Evolutionary conservation across 1,140 invertebrate genomes (phyloP), one percentile per base, ranked within the genome.

Genomic region (Bombus ignitus): DNA sequence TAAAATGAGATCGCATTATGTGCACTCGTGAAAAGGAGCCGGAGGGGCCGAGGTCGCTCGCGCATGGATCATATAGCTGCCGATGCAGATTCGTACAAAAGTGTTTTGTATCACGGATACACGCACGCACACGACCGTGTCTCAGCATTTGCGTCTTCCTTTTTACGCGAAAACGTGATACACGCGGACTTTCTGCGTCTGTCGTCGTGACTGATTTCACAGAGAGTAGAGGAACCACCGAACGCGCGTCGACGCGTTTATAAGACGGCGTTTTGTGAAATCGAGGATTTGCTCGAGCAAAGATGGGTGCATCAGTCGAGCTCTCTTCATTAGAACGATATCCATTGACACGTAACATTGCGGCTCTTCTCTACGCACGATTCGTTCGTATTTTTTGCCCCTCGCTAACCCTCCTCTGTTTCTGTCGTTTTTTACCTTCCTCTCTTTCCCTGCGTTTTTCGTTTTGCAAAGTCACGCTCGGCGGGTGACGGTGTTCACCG

Each of bases 1-100:
- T 90, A 90, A 90, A 90, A 90, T 88, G 89, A 90, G 89, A 90
- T 90, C 89, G 89, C 87, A 90, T 90, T 90, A 90, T 90, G 89
- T 82, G 81, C 87, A 90, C 89, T 84, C 68, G 89, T 87, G 89
- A 88, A 90, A 90, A 90, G 87, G 72, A 86, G 65, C 86, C 76
- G 53, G 82, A 90, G 88, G 88, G 88, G 42, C 28, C 73, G 57
- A 71, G 85, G 53, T 72, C 65, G 57, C 65, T 77, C 72, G 73
- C 72, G 73, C 79, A 57, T 83, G 81, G 74, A 87, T 87, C 68
- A 76, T 77, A 76, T 83, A 80, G 83, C 83, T 85, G 83, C 68
- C 83, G 57, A 85, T 85, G 76, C 68, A 65, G 53, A 32, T 57
- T 32, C n/a, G 10, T 22, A 80, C 47, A 76, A 80, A 80, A 72